Base-by-base conservation (phyloP, 2,113 vertebrate species). In the Hystrix brachyura region DNA sequence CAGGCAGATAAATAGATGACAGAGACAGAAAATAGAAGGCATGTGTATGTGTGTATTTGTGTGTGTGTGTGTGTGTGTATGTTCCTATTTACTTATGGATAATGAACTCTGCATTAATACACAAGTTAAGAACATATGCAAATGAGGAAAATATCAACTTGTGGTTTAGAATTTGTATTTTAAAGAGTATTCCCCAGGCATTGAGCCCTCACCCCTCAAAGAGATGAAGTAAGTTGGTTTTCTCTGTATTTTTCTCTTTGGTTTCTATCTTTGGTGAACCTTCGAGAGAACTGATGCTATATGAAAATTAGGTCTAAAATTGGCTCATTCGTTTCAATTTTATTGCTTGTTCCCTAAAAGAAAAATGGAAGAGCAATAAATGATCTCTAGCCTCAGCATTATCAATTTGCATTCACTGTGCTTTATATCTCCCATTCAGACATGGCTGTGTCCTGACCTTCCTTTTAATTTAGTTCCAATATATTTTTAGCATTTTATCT, bases 261-360 rank as follows among this genome's bases (percentile, higher is more conserved):
- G 64, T 93, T 91, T 96, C 87, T 97, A 59, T 90, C 78, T 94
- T 90, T 94, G 90, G 81, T 94, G 87, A 97, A 95, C 78, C 95
- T 96, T 97, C 84, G 96, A 62, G 94, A 97, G 90, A 91, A 97
- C 91, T 87, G 87, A 87, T 96, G 80, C 92, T 90, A 25, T 97
- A 81, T 96, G 95, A 96, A 97, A 97, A 97, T 94, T 69, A 94
- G 90, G 32, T 97, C 93, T 97, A 87, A 98, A 97, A 97, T 96
- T 96, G 94, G 53, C 59, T 94, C 96, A 97, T 97, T 96, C 92
- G 84, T 97, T 96, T 97, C 96, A 82, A 93, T 97, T 97, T 96
- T 97, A 97, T 97, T 97, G 81, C 90, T 95, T 97, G 90, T 97
- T 96, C 94, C 76, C 90, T 95, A 69, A 97, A 97, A 95, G 87